phyloP scores from a whole-genome alignment of 2,888 invertebrate species.

The Iphiclides podalirius region DNA sequence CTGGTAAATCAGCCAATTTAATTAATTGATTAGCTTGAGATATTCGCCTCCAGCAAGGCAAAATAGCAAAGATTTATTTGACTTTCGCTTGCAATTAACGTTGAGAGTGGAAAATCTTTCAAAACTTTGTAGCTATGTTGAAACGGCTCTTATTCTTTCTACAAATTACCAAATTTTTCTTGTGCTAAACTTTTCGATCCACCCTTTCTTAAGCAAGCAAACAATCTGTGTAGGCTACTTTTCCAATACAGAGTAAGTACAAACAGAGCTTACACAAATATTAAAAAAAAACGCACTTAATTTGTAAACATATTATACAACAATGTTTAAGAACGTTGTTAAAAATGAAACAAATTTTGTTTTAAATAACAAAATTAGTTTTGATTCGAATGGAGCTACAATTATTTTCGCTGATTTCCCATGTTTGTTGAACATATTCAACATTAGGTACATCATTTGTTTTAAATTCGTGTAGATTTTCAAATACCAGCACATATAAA shows the following conservation, averaged over 20 bases:
- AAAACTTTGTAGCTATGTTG: conserved; percentile 54
- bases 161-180: conserved; percentile 76
- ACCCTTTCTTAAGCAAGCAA: conserved; percentile 72
- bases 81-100: conserved; percentile 74
- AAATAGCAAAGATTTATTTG: conserved; percentile 73
- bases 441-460: no score
- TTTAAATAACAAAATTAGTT: no score
- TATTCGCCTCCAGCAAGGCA: conserved; percentile 52
- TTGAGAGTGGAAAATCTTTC: conserved; percentile 77
- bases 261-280: conserved; percentile 27
- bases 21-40: conserved; percentile 71
- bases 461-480: no score
- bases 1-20: conserved; percentile 36
- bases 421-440: no score
- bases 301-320: no score
- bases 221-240: conserved; percentile 52
- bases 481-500: no score
- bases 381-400: no score
- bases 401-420: no score
- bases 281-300: no score
- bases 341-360: no score
- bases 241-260: conserved; percentile 39
- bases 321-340: no score
- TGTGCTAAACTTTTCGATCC: conserved; percentile 67
- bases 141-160: conserved; percentile 66